Conservation (phyloP, 2,113 vertebrate species). For the Helogale parvula region DNA sequence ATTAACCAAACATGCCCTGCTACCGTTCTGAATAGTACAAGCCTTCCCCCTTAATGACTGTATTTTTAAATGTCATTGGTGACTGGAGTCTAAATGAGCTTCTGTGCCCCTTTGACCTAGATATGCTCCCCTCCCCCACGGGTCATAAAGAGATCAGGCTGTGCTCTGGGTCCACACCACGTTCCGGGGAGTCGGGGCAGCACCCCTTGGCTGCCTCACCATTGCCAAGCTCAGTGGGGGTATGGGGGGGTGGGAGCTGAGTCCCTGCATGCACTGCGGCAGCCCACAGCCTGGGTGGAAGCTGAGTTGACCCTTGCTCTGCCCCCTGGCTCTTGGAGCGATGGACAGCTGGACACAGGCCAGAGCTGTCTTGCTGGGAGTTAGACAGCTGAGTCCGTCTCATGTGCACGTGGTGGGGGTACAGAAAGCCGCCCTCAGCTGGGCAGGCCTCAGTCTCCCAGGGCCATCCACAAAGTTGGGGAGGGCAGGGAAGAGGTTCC, state of each 20-base stretch:
- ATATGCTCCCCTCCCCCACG: not conserved
- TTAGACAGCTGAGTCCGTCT: not conserved
- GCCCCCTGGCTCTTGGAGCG: not conserved
- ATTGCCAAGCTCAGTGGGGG: not conserved
- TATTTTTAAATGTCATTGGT: not conserved
- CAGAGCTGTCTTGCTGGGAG: not conserved
- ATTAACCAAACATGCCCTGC: not conserved
- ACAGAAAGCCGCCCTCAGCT: not conserved
- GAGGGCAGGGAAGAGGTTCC: slow-evolving; percentile 8
- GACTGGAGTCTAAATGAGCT: not conserved
- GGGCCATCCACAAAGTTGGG: not conserved
- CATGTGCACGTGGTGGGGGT: not conserved
- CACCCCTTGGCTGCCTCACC: not conserved
- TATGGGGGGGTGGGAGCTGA: not conserved
- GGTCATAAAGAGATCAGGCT: not conserved
- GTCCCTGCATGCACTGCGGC: slow-evolving; percentile 27
- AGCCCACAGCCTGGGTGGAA: not conserved
- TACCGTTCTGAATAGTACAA: not conserved
- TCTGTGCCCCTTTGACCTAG: not conserved
- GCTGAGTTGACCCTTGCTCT: not conserved
- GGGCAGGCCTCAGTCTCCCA: not conserved
- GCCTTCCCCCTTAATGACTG: not conserved
- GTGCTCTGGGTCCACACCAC: not conserved
- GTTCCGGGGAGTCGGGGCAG: not conserved
- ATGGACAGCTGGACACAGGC: not conserved